Conservation (phyloP, 1,140 invertebrate species). For the Drosophila neocordata region DNA sequence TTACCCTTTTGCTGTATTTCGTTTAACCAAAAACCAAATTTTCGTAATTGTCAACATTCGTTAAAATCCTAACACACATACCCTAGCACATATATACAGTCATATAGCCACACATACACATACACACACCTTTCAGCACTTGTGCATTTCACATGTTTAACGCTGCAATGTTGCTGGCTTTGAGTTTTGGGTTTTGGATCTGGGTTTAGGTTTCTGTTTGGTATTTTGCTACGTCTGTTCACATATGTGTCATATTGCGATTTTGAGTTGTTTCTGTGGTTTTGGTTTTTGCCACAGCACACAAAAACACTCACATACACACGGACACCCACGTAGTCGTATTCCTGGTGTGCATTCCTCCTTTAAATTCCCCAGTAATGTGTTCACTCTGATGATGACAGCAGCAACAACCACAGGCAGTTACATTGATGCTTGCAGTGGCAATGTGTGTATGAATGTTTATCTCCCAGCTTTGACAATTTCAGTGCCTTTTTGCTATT, state of each 20-base stretch:
- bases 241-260: slow-evolving; percentile 78
- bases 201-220: slow-evolving; percentile 52
- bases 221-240: slow-evolving; percentile 65
- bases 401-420: slow-evolving; percentile 14
- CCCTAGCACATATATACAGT: slow-evolving; percentile 15
- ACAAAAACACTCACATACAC: slow-evolving; percentile 11
- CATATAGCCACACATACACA: neutral
- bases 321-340: slow-evolving; percentile 4
- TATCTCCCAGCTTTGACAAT: neutral
- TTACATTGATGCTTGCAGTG: too few relatives aligned
- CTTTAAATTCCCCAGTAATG: slow-evolving; percentile 39
- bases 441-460: neutral
- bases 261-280: slow-evolving; percentile 77
- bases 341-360: slow-evolving; percentile 20
- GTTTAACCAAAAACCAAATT: slow-evolving; percentile 75
- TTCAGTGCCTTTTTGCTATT: neutral
- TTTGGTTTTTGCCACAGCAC: slow-evolving; percentile 52
- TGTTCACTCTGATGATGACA: slow-evolving; percentile 57
- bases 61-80: slow-evolving; percentile 73
- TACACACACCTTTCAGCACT: slow-evolving; percentile 59
- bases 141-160: slow-evolving; percentile 72
- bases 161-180: slow-evolving; percentile 59
- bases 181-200: slow-evolving; percentile 26
- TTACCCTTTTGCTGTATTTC: slow-evolving; percentile 50
- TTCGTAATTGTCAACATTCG: slow-evolving; percentile 80